A percentile compares a stretch with the other conserved stretches of the same genome.
phyloP scores from a whole-genome alignment of 2,113 vertebrate species.

The Cololabis saira region DNA sequence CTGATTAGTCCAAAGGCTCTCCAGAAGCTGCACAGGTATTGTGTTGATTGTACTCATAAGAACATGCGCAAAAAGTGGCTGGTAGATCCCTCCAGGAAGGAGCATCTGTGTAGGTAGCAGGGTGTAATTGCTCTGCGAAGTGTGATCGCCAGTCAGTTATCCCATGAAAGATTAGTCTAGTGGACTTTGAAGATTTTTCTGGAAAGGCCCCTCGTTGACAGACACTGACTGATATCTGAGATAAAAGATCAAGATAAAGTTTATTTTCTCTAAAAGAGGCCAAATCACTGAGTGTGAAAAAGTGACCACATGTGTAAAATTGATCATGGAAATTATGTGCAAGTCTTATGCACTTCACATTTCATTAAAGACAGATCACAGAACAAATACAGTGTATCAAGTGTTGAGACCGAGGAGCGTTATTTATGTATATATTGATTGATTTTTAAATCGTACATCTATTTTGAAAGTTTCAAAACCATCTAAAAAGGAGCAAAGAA shows the following conservation, averaged over 20 bases:
- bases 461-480: background rate
- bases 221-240: slow-evolving; percentile 61
- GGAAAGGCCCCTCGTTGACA: slow-evolving; percentile 60
- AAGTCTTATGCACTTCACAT: background rate
- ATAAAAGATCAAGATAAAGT: slow-evolving; percentile 45
- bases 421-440: background rate
- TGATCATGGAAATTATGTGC: background rate
- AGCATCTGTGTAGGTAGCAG: slow-evolving; percentile 69
- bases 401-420: too few relatives aligned
- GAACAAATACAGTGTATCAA: too few relatives aligned
- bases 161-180: slow-evolving; percentile 59
- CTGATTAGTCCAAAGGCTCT: slow-evolving; percentile 77
- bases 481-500: background rate
- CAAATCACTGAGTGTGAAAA: slow-evolving; percentile 37
- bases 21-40: slow-evolving; percentile 75
- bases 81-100: slow-evolving; percentile 57
- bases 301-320: background rate
- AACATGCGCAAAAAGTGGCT: slow-evolving; percentile 11
- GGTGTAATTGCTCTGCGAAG: slow-evolving; percentile 71
- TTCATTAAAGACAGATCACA: too few relatives aligned
- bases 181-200: slow-evolving; percentile 61
- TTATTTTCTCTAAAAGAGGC: slow-evolving; percentile 61
- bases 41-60: slow-evolving; percentile 71
- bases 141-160: slow-evolving; percentile 71
- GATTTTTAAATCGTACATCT: background rate